Evolutionary conservation across 1,140 invertebrate species (phyloP), one percentile per base, ranked within the genome.

Genomic region (Eubasilissa regina): DNA sequence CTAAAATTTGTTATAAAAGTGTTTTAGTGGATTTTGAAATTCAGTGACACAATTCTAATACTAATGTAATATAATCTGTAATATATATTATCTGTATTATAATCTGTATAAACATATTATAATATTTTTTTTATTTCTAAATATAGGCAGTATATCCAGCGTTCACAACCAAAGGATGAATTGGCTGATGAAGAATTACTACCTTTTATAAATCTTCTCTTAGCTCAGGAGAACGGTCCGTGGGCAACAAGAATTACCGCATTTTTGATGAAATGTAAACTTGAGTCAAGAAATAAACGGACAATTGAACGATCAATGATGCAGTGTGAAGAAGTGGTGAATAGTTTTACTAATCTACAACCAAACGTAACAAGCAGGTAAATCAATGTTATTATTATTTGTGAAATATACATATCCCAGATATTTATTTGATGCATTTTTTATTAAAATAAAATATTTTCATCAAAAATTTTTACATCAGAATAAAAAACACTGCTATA

Each of bases 231-330:
- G 85, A 91, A 90, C 90, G 95, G 95, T 77, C 92, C 88, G 48
- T 96, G 95, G 92, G 87, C 92, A n/a, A 90, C 96, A 10, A 91
- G 93, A 75, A 90, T 94, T 19, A 89, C 91, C 9, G 90, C 94
- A 3, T 84, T 98, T 1, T 88, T 94, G 10, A 87, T 94, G 35
- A 92, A 97, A 55, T 96, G 95, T 79, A 89, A 91, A 72, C 85
- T 97, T 15, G 97, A 99, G 88, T 91, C 91, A 0, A 90, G 90
- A 51, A 93, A 94, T 82, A 92, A 93, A 51, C 91, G 97, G 78
- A 95, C 95, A 0, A 92, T 98, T 11, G 96, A 98, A 84, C 88
- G 97, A 68, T 93, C 96, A 10, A 93, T 98, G 91, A 91, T 92
- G 85, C 98, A 99, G 88, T 90, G 95, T 80, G 95, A 97, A 89